Percentiles rank a stretch among this genome's conserved stretches.
These are phyloP conservation scores for Rana temporaria DNA, from an alignment of 2,113 vertebrate species.

Conservation along the genomic window DNA sequence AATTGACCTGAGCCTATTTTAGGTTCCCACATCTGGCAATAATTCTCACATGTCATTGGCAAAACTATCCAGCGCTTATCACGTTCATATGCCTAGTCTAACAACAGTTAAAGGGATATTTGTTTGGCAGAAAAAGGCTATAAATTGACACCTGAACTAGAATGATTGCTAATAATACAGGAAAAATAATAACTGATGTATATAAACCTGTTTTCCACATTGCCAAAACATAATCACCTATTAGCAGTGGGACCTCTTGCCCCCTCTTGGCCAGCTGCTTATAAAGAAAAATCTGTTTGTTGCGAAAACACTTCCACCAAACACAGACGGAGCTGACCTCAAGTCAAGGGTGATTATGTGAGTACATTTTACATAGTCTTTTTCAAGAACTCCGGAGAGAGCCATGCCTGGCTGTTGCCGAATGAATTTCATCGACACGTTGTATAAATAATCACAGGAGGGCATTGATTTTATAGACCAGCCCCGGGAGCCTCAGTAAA, in stretches of 20 bases:
- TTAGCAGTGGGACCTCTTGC: slow-evolving; percentile 2
- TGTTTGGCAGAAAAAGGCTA: background rate
- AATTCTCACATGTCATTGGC: background rate
- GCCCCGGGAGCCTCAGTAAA: slow-evolving; percentile 4
- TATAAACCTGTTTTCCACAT: background rate
- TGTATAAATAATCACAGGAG: slow-evolving; percentile 14
- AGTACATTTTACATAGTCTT: slow-evolving; percentile 11
- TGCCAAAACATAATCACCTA: slow-evolving; percentile 5
- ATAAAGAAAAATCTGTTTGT: background rate
- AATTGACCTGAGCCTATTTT: background rate
- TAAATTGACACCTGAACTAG: background rate
- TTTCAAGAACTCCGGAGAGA: background rate
- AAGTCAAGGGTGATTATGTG: slow-evolving; percentile 20
- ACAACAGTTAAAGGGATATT: background rate
- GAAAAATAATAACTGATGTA: background rate
- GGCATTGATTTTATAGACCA: slow-evolving; percentile 23
- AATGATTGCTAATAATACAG: background rate
- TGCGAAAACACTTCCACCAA: background rate
- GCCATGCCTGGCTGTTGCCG: slow-evolving; percentile 15
- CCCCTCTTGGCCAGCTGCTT: background rate
- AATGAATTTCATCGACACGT: slow-evolving; percentile 5
- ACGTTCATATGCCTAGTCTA: background rate
- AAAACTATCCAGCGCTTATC: background rate
- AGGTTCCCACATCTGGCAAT: background rate
- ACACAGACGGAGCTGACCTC: background rate